These are phyloP conservation scores for Euzophera pinguis DNA, from an alignment of 2,888 invertebrate species.

Conservation along the genomic window DNA sequence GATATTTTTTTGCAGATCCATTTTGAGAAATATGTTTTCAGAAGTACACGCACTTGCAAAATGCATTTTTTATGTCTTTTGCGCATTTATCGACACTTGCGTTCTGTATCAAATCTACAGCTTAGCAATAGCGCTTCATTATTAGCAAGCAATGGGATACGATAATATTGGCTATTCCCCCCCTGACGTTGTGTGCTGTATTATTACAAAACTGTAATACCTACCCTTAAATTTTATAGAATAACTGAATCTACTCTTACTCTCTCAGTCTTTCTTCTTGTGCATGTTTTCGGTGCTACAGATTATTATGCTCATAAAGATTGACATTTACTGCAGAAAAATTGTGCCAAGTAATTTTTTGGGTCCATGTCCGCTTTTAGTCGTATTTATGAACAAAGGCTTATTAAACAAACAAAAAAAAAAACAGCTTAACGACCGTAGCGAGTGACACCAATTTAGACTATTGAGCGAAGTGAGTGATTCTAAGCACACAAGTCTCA, in stretches of 20 bases:
- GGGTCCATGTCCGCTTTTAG: too few relatives aligned
- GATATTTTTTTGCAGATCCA: too few relatives aligned
- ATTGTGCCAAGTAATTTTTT: too few relatives aligned
- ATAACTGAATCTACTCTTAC: conserved; percentile 31
- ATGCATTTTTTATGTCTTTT: background rate
- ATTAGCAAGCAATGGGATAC: conserved; percentile 64
- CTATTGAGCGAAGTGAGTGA: too few relatives aligned
- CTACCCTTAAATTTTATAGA: conserved; percentile 23
- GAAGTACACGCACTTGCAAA: background rate
- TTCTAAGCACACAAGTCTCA: too few relatives aligned
- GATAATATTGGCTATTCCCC: conserved; percentile 14
- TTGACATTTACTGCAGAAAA: background rate
- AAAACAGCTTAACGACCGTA: too few relatives aligned
- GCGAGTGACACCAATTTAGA: too few relatives aligned
- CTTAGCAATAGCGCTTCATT: conserved; percentile 18
- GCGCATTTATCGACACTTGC: background rate
- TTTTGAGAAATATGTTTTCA: background rate
- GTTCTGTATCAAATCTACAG: background rate
- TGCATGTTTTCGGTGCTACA: conserved; percentile 46
- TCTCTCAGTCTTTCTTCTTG: conserved; percentile 46
- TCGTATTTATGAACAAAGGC: too few relatives aligned
- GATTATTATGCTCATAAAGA: conserved; percentile 19
- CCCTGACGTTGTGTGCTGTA: conserved; percentile 66
- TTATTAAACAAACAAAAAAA: too few relatives aligned
- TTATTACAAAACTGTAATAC: conserved; percentile 33